Evolutionary conservation across 1,140 invertebrate species (phyloP).

Genomic region (Halyomorpha halys): DNA sequence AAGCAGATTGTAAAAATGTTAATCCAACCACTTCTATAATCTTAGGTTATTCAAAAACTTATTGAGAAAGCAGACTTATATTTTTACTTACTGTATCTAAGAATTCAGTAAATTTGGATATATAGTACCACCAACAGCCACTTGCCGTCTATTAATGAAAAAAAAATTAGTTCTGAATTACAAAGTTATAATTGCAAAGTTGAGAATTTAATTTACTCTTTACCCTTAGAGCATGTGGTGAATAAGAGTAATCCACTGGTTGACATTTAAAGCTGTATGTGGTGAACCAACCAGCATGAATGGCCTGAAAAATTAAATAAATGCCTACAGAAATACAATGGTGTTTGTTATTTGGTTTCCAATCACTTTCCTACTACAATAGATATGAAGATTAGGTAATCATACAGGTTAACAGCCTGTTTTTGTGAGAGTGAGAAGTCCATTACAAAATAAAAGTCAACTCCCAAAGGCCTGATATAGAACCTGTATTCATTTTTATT

Average conservation of each 20-base stretch:
- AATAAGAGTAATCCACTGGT: conserved; percentile 71
- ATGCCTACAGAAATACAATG: background rate
- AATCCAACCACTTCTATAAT: no score
- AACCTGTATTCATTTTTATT: no score
- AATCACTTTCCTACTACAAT: no score
- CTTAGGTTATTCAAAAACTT: background rate
- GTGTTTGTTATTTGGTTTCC: no score
- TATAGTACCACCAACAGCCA: conserved; percentile 94
- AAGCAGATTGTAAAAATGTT: no score
- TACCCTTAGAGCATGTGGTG: conserved; percentile 66
- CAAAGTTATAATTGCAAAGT: conserved; percentile 1
- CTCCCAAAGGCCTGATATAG: no score
- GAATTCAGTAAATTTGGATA: conserved; percentile 93
- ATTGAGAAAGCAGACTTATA: background rate
- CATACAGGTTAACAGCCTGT: no score
- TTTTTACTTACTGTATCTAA: conserved; percentile 82
- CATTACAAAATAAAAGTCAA: no score
- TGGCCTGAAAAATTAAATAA: conserved; percentile 44
- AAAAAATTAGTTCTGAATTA: conserved; percentile 20
- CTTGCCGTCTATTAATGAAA: conserved; percentile 63
- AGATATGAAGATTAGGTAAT: no score
- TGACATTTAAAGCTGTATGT: conserved; percentile 79
- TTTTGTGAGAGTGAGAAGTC: no score
- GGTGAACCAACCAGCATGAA: conserved; percentile 63
- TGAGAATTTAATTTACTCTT: conserved; percentile 38